These are phyloP conservation scores for Tubulanus polymorphus DNA, from an alignment of 2,888 invertebrate species.

Conservation along the genomic window DNA sequence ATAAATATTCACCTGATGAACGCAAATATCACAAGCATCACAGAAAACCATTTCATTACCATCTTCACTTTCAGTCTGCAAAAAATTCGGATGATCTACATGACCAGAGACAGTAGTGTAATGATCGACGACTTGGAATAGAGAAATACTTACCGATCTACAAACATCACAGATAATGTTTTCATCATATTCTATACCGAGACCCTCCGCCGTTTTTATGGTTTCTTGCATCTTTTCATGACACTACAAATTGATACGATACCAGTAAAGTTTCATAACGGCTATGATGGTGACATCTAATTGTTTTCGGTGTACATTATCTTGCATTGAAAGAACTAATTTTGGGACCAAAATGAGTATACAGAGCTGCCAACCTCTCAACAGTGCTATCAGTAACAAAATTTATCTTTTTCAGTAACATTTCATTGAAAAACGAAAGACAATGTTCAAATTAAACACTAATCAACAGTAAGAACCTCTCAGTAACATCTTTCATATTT, in stretches of 20 bases:
- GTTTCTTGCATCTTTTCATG: slow-evolving; percentile 49
- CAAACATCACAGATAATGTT: slow-evolving; percentile 99
- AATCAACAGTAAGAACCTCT: too few relatives aligned
- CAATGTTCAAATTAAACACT: too few relatives aligned
- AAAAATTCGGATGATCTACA: slow-evolving; percentile 12
- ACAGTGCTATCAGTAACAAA: too few relatives aligned
- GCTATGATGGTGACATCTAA: too few relatives aligned
- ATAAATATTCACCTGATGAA: slow-evolving; percentile 68
- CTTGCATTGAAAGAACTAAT: too few relatives aligned
- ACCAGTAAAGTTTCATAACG: too few relatives aligned
- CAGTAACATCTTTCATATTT: too few relatives aligned
- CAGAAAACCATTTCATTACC: slow-evolving; percentile 99
- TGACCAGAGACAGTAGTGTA: neutral
- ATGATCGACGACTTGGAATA: neutral
- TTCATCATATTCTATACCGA: slow-evolving; percentile 96
- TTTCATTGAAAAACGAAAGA: too few relatives aligned
- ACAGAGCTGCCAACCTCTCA: too few relatives aligned
- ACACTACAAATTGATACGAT: slow-evolving; percentile 29
- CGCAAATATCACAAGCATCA: slow-evolving; percentile 98
- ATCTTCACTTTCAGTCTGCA: slow-evolving; percentile 88
- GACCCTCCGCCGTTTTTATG: slow-evolving; percentile 51
- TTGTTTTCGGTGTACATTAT: too few relatives aligned
- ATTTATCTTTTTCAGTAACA: too few relatives aligned
- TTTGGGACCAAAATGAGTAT: too few relatives aligned
- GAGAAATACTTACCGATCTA: slow-evolving; percentile 68